Evolutionary conservation across 2,113 vertebrate genomes (phyloP), one percentile per base, ranked within the genome.

Genomic region (Trinectes maculatus): DNA sequence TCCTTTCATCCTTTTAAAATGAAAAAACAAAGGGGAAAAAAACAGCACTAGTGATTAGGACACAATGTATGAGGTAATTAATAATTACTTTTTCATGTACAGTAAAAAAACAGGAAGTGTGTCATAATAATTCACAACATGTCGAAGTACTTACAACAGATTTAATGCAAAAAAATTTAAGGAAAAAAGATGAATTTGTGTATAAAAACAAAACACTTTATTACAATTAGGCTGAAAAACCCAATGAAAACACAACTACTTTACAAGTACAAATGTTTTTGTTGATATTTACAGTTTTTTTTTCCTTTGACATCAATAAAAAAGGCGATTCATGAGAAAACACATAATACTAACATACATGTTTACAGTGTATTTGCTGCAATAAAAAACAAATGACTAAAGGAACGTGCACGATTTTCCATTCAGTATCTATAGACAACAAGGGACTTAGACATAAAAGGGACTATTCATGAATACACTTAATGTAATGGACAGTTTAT

Each of bases 121-220:
- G 8, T 28, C 55, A 15, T 31, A 86, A 85, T 24, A 86, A 87
- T 55, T 64, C 57, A 85, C 72, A 69, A 62, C 62, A 76, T 85
- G 64, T 73, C 59, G 31, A 76, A 75, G 65, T 87, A 82, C 77
- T 83, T 80, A 79, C 48, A 84, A 87, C 44, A 21, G 34, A 80
- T 90, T 87, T 89, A 85, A 86, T 85, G 77, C 73, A 62, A 71
- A 56, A 52, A 40, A 58, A 58, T 18, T n/a, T 58, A 76, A 29
- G 49, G 40, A 51, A 65, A 87, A 88, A 87, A 73, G 62, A 85
- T 87, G 79, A 82, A 67, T 82, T 75, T 83, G 87, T 91, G 86
- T 91, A 93, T 92, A 93, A 94, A 95, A 96, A 95, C 94, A 89
- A 89, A 89, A 94, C 93, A 95, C 91, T 96, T 96, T 97, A 96